Evolutionary conservation across 2,113 vertebrate species (phyloP), one percentile per base, ranked within the genome.

Genomic region (Atherinomorus stipes): DNA sequence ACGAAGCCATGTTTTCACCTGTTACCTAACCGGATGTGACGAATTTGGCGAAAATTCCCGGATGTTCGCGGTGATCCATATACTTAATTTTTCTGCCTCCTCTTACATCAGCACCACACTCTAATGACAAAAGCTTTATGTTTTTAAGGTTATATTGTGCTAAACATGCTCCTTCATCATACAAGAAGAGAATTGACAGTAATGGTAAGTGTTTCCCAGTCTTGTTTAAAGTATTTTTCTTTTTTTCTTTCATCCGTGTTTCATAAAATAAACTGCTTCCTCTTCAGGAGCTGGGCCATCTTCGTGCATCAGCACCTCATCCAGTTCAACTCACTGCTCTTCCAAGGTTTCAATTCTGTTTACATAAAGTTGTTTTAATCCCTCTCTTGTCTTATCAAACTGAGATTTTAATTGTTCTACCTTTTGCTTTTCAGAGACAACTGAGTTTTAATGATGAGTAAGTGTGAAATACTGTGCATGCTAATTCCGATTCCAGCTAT

Each of bases 141-240:
- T 47, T 71, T 70, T 38, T 51, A 44, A 92, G 91, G 64, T 16
- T 61, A 4, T 79, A 31, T 49, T 91, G 85, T 86, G 37, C 67
- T 38, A 61, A 76, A 61, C 86, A 87, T 34, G 45, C 64, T 57
- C 45, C 66, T 49, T 1, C 37, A 7, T 68, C 84, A 44, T 12
- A 9, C 0, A 18, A 71, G 49, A 64, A 9, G 1, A 34, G 26
- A 1, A 34, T 5, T 8, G 8, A 9, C 31, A 0, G 1, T 2
- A 11, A 15, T 0, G 66, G 91, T 93, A 18, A 83, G 86, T 86
- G 22, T 19, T 18, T 7, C 7, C 53, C 25, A 7, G 9, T 28
- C n/a, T 4, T n/a, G 21, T 40, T 60, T 25, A 18, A 11, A 4
- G 16, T 38, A 8, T 25, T 37, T 34, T 15, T 10, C 0, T 11